Conservation (phyloP, 2,888 invertebrate genomes). For the Cordilura impudica region DNA sequence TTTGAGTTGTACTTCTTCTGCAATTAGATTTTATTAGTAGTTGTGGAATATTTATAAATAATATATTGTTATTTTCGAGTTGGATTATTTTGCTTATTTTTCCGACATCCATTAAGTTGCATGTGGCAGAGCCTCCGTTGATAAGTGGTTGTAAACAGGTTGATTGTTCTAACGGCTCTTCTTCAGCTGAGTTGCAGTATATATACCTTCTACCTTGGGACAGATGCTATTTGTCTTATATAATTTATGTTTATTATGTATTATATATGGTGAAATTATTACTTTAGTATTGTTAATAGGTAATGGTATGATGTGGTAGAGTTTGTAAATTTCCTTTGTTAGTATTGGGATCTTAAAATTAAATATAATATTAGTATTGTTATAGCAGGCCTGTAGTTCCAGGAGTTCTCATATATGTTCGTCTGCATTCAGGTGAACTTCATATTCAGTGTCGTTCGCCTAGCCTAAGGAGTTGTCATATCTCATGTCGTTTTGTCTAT, state of each 20-base stretch:
- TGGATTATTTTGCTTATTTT: neutral
- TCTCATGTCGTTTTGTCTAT: too few relatives aligned
- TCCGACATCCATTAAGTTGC: neutral
- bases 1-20: neutral
- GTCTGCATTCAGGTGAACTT: too few relatives aligned
- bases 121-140: neutral
- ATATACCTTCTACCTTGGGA: neutral
- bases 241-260: neutral
- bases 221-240: neutral
- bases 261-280: slow-evolving; percentile 6
- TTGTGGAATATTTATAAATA: neutral
- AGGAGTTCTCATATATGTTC: neutral
- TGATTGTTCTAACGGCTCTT: neutral
- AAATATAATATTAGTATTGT: neutral
- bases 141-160: neutral
- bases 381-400: neutral
- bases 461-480: too few relatives aligned
- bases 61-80: neutral
- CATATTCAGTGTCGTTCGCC: too few relatives aligned
- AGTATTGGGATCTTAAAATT: neutral
- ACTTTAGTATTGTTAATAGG: neutral
- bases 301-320: slow-evolving; percentile 2
- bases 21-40: neutral
- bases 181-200: neutral
- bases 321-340: neutral